These are phyloP conservation scores for Athrips mouffetella DNA, from an alignment of 2,888 invertebrate species.

Conservation along the genomic window DNA sequence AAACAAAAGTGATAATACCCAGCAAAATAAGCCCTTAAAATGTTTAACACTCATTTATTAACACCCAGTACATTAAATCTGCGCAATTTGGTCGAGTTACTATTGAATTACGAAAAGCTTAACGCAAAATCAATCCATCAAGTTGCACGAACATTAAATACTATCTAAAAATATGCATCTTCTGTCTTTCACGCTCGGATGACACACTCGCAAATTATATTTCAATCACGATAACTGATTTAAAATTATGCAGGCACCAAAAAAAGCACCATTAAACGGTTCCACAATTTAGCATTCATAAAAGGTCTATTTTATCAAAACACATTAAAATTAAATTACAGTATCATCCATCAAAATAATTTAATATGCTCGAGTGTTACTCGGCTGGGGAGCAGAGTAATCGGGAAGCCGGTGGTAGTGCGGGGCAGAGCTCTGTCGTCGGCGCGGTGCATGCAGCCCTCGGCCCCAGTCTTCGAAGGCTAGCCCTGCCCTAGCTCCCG, in stretches of 20 bases:
- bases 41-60: too few relatives aligned
- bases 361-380: constrained; percentile 56
- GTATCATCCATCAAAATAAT: constrained; percentile 71
- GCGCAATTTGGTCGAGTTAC: neutral
- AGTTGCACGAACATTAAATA: constrained; percentile 26
- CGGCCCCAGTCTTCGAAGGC: too few relatives aligned
- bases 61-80: neutral
- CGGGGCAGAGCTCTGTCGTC: neutral
- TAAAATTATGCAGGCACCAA: constrained; percentile 26
- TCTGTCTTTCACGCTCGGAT: constrained; percentile 25
- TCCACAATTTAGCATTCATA: constrained; percentile 43
- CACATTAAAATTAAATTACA: constrained; percentile 74
- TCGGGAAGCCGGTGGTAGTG: neutral
- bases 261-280: constrained; percentile 37
- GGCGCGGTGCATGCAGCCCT: neutral
- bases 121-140: constrained; percentile 30
- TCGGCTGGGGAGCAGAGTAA: constrained; percentile 17
- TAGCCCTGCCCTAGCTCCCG: constrained; percentile 19
- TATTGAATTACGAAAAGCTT: constrained; percentile 17
- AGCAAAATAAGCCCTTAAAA: too few relatives aligned
- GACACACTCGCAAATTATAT: constrained; percentile 32
- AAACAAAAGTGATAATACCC: too few relatives aligned
- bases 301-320: constrained; percentile 65
- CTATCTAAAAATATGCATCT: constrained; percentile 26
- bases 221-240: constrained; percentile 26